Percentiles rank a stretch among this genome's conserved stretches.
Conservation (phyloP, 2,797 vertebrate genomes). For the Danio aesculapii region DNA sequence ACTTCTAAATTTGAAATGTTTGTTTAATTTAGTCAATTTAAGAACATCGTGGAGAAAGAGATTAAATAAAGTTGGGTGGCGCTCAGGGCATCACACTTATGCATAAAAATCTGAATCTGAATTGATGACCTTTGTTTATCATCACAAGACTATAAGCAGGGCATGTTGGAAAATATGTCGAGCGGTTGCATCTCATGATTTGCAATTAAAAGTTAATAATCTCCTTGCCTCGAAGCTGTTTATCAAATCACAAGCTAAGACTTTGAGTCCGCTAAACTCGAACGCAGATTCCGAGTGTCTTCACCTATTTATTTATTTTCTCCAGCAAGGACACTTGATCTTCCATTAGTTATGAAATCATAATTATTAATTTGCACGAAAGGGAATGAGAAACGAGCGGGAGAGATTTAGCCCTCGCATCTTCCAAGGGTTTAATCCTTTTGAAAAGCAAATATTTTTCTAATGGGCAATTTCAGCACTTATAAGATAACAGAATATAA, state of each 20-base stretch:
- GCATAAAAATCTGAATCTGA: conserved; percentile 10
- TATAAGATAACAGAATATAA: conserved; percentile 57
- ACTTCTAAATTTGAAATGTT: neutral
- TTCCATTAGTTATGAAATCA: conserved; percentile 39
- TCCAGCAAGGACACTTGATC: conserved; percentile 59
- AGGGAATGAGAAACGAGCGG: conserved; percentile 42
- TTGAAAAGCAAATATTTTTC: conserved; percentile 61
- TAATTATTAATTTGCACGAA: conserved; percentile 60
- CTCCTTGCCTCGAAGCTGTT: conserved; percentile 53
- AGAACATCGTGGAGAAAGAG: neutral
- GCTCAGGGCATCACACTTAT: neutral
- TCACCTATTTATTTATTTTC: conserved; percentile 57
- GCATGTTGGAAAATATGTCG: neutral
- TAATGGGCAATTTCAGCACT: conserved; percentile 61
- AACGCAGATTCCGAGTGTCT: conserved; percentile 34
- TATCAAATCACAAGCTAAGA: conserved; percentile 48
- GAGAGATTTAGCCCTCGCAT: conserved; percentile 36
- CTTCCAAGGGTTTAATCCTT: conserved; percentile 56
- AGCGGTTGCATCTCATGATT: conserved; percentile 43
- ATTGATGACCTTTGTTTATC: conserved; percentile 54
- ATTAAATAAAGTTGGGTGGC: neutral
- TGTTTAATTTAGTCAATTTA: neutral
- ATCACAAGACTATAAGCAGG: conserved; percentile 40
- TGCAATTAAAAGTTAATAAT: conserved; percentile 67
- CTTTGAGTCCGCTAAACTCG: conserved; percentile 23